Conservation (phyloP, 2,797 vertebrate species). For the Threskiornis aethiopicus region DNA sequence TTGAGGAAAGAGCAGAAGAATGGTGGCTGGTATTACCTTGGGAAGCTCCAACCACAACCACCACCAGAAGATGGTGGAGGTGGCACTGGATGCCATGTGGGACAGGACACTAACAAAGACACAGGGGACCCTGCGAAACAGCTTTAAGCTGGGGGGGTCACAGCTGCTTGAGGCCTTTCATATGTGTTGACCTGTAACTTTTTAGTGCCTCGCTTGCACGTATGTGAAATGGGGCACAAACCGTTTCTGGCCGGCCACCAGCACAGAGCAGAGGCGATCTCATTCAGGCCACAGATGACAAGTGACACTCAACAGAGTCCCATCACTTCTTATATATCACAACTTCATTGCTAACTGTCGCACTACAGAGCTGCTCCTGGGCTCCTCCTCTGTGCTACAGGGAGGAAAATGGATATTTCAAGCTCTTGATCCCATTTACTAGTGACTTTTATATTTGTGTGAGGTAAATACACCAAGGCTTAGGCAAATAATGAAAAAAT, state of each 20-base stretch:
- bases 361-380: background rate
- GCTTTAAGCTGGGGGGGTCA: fast-evolving
- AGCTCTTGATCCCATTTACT: background rate
- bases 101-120: background rate
- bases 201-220: background rate
- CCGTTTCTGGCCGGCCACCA: fast-evolving
- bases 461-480: background rate
- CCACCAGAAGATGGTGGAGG: background rate
- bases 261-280: background rate
- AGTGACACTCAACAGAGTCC: background rate
- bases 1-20: background rate
- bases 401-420: background rate
- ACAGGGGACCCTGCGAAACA: background rate
- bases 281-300: background rate
- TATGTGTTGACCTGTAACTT: background rate
- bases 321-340: background rate
- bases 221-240: background rate
- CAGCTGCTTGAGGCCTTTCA: background rate
- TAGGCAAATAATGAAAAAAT: slow-evolving; percentile 43
- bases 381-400: background rate
- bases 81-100: fast-evolving
- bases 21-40: background rate
- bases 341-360: background rate
- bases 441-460: background rate
- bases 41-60: background rate